Evolutionary conservation across 2,888 invertebrate species (phyloP).

Genomic region (Catonia carolina): DNA sequence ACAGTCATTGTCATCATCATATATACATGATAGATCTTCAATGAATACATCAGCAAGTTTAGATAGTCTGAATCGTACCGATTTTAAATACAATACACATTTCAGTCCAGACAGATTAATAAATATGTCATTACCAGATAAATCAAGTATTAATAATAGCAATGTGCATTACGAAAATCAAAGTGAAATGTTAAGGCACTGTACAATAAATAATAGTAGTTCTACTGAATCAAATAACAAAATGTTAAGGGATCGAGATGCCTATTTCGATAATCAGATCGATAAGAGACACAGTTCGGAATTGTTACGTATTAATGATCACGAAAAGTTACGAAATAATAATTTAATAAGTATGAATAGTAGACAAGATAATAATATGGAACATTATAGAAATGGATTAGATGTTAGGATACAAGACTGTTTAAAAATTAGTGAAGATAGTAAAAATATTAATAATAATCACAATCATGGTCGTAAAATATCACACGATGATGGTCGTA

Average conservation of each 20-base stretch:
- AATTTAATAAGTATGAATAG: no score
- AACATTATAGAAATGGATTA: slow-evolving; percentile 6
- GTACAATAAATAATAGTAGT: no score
- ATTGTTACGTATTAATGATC: no score
- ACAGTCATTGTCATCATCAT: neutral
- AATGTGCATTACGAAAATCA: slow-evolving; percentile 10
- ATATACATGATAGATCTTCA: neutral
- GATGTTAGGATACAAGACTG: slow-evolving; percentile 18
- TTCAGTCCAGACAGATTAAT: slow-evolving; percentile 1
- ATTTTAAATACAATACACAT: neutral
- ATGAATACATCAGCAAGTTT: neutral
- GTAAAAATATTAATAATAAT: neutral
- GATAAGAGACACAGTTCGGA: no score
- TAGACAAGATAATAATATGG: no score
- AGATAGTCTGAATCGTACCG: neutral
- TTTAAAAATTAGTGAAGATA: slow-evolving; percentile 12
- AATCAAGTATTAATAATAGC: no score
- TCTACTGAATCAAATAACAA: no score
- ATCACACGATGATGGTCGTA: slow-evolving; percentile 14
- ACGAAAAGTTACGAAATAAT: no score
- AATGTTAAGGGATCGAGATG: no score
- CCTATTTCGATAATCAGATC: no score
- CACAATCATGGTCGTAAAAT: slow-evolving; percentile 13
- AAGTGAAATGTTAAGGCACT: slow-evolving; percentile 11
- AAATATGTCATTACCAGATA: neutral